These are phyloP conservation scores for Celastrina argiolus DNA, from an alignment of 2,888 invertebrate species.

Conservation along the genomic window DNA sequence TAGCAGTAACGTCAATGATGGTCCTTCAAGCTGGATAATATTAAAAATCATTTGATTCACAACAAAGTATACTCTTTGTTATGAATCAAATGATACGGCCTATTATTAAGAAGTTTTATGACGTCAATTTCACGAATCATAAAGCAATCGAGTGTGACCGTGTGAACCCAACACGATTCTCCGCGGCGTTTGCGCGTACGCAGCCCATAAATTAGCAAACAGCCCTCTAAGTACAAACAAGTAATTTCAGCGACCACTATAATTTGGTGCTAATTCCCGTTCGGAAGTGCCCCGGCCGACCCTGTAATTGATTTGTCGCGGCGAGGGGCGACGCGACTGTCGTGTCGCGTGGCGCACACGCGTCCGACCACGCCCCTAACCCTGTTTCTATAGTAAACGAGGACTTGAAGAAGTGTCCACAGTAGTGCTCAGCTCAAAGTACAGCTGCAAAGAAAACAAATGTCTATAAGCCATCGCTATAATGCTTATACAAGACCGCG, in stretches of 20 bases:
- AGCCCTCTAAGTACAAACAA: conserved; percentile 59
- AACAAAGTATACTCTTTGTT: neutral
- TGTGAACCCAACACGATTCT: conserved; percentile 27
- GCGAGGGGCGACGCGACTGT: conserved; percentile 42
- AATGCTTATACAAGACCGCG: too few relatives aligned
- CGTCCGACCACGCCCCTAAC: conserved; percentile 38
- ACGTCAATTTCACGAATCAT: conserved; percentile 7
- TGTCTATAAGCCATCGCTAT: too few relatives aligned
- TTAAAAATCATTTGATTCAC: too few relatives aligned
- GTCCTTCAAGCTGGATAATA: neutral
- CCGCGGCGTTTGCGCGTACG: conserved; percentile 34
- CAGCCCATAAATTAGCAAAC: conserved; percentile 61
- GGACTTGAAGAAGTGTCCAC: neutral
- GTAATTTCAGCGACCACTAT: conserved; percentile 57
- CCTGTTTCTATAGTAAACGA: neutral
- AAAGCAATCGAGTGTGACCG: conserved; percentile 21
- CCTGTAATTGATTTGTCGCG: conserved; percentile 75
- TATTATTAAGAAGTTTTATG: neutral
- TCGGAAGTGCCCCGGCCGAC: conserved; percentile 59
- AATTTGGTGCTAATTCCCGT: conserved; percentile 68
- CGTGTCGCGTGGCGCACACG: conserved; percentile 48
- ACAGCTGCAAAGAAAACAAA: neutral
- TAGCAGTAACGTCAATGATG: neutral
- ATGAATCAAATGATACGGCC: neutral
- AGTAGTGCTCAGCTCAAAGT: neutral